A percentile compares a stretch with the other conserved stretches of the same genome.
These are phyloP conservation scores for Tenebrosternarchus preto DNA, from an alignment of 2,113 vertebrate genomes.

Conservation along the genomic window DNA sequence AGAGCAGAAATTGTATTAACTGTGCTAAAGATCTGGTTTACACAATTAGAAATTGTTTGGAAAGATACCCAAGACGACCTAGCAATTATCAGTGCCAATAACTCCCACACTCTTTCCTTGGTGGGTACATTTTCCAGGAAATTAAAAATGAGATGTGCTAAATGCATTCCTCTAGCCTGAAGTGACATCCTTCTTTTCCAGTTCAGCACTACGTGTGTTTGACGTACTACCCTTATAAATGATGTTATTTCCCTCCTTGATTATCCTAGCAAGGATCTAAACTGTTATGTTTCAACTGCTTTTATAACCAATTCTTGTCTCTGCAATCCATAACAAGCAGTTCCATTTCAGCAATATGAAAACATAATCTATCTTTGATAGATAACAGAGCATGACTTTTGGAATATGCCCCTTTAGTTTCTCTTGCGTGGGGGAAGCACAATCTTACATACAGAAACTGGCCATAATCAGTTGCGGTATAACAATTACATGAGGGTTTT, in stretches of 20 bases:
- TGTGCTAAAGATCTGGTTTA: slow-evolving; percentile 5
- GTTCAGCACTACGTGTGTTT: slow-evolving; percentile 6
- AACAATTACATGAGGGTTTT: background rate
- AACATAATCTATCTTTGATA: slow-evolving; percentile 14
- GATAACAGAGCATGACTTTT: background rate
- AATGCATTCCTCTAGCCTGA: slow-evolving; percentile 32
- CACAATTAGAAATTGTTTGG: slow-evolving; percentile 7
- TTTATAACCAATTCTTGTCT: slow-evolving; percentile 33
- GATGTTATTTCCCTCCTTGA: slow-evolving; percentile 32
- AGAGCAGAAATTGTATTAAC: slow-evolving; percentile 5
- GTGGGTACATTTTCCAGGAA: slow-evolving; percentile 42
- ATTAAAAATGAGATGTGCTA: slow-evolving; percentile 39
- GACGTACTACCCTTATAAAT: slow-evolving; percentile 31
- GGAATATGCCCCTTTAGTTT: background rate
- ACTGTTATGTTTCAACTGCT: slow-evolving; percentile 29
- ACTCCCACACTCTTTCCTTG: slow-evolving; percentile 9
- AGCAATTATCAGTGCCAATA: background rate
- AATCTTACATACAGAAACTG: background rate
- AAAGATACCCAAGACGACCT: slow-evolving; percentile 1
- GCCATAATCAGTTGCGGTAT: background rate
- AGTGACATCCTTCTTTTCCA: slow-evolving; percentile 27
- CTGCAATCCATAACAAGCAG: background rate
- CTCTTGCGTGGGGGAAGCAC: background rate
- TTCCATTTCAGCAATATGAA: too few species aligned
- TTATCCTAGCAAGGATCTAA: slow-evolving; percentile 12